Evolutionary conservation across 2,888 invertebrate genomes (phyloP), one percentile per base, ranked within the genome.

Genomic region (Lasiommata megera): DNA sequence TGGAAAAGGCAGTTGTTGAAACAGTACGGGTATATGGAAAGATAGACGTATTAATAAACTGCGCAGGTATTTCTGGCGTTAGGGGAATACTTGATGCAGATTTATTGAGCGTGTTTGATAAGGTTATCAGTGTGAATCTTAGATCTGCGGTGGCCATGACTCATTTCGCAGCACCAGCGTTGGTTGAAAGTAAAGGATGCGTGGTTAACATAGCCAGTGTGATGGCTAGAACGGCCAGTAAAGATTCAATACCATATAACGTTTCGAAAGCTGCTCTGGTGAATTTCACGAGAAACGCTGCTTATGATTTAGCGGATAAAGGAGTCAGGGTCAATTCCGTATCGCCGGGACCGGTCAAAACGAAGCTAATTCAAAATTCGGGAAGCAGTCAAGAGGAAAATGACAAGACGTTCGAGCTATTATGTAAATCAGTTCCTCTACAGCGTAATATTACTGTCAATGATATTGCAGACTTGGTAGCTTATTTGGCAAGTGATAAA

Each of bases 251-350:
- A 31, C 63, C 69, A 8, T 96, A 96, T 73, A 84, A 87, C 61
- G 93, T 95, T 88, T 93, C 94, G 18, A 95, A 96, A 81, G 88
- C 94, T 28, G 94, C 94, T 12, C 70, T 96, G 14, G 94, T 95
- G 77, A 95, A 96, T 73, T 92, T 96, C 64, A 96, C 96, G 1
- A 86, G 92, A 69, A 94, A 94, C 73, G 82, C 92, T n/a, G 96
- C 96, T 17, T 74, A 95, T 47, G 95, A 93, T 62, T 73, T 94
- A 44, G 93, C 92, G 58, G 61, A 77, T 0, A 84, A 92, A 71
- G 87, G 78, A 37, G 93, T 95, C 1, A 82, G 95, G 56, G 94
- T 94, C 0, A 95, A 95, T 76, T 88, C 92, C 44, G 93, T 95
- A 3, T 93, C 93, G 69, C 96, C 95, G 17, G 95, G 96, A 37